Percentiles rank a stretch among this genome's conserved stretches.
phyloP scores from a whole-genome alignment of 2,113 vertebrate species.

The Pampusana beccarii region DNA sequence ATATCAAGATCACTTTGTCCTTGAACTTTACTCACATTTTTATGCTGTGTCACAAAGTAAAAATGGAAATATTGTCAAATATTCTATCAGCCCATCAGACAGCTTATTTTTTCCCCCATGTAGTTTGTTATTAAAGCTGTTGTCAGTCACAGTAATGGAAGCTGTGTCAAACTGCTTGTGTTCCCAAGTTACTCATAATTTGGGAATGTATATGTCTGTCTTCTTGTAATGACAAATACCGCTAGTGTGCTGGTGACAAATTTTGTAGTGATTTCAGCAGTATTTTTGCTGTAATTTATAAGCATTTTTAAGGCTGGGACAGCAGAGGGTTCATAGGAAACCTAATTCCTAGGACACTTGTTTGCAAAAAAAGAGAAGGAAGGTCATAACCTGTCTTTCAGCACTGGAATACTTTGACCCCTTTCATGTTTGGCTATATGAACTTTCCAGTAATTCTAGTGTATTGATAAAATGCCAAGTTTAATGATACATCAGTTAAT shows the following conservation, averaged over 20 bases:
- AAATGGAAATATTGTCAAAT: neutral
- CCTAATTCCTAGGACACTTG: neutral
- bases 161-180: neutral
- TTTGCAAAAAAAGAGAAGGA: neutral
- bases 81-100: neutral
- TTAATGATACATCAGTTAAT: slow-evolving; percentile 41
- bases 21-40: neutral
- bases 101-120: rapidly evolving
- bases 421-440: neutral
- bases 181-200: neutral
- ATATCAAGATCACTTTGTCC: neutral
- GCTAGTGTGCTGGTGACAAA: neutral
- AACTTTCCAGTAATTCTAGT: neutral
- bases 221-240: neutral
- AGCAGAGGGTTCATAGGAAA: neutral
- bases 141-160: neutral
- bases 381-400: neutral
- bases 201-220: neutral
- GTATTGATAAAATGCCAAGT: neutral
- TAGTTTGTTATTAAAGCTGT: neutral
- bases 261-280: neutral
- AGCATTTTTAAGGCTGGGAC: neutral
- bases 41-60: neutral
- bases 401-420: neutral
- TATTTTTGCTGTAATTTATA: neutral